phyloP scores from a whole-genome alignment of 2,113 vertebrate species.

The Amphilophus citrinellus region DNA sequence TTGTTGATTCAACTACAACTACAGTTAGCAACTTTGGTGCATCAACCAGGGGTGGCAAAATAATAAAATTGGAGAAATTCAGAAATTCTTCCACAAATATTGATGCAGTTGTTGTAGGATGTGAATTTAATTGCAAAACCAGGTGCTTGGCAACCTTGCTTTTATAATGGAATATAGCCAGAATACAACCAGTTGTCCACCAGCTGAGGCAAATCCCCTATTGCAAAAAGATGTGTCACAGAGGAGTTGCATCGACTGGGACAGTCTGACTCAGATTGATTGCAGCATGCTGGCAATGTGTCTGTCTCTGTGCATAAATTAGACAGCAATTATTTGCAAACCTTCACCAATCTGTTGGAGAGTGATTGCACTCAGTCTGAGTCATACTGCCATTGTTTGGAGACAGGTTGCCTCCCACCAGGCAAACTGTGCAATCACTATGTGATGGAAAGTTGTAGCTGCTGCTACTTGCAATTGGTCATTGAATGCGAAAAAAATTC shows the following conservation, averaged over 20 bases:
- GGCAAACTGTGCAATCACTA: background rate
- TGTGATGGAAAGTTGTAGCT: no score
- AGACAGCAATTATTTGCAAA: conserved; percentile 1
- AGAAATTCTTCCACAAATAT: no score
- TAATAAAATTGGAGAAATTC: no score
- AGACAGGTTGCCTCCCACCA: background rate
- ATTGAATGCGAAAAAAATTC: no score
- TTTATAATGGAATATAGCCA: no score
- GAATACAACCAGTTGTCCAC: no score
- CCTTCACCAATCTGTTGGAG: background rate
- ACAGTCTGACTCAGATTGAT: background rate
- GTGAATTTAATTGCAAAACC: no score
- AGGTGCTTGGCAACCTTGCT: no score
- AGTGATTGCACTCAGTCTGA: background rate
- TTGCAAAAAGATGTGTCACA: background rate
- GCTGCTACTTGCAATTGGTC: no score
- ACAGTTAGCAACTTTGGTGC: background rate
- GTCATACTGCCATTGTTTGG: background rate
- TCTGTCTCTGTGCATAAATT: background rate
- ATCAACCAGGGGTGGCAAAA: no score
- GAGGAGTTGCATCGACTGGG: background rate
- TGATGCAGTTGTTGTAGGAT: no score
- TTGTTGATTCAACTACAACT: background rate
- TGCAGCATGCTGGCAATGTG: background rate
- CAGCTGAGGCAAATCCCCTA: background rate